Evolutionary conservation across 2,888 invertebrate species (phyloP).

Genomic region (Frankliniella fusca): DNA sequence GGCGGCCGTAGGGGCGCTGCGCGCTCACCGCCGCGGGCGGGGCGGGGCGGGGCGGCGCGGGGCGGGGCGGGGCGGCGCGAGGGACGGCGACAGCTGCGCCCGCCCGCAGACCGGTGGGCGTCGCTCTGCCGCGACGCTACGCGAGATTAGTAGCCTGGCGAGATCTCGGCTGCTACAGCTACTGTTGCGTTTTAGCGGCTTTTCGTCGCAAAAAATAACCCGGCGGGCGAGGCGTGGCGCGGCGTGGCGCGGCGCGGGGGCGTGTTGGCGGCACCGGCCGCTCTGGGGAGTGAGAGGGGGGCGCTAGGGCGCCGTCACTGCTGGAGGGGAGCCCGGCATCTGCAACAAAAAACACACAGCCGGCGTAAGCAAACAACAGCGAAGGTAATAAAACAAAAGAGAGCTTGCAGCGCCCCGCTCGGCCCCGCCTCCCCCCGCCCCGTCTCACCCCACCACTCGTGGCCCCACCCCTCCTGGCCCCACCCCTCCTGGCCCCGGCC

Average conservation of each 20-base stretch:
- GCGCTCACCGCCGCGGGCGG: not conserved
- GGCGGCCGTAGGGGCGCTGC: not conserved
- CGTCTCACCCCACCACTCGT: no score
- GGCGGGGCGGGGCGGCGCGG: not conserved
- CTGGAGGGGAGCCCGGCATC: not conserved
- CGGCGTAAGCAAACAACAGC: no score
- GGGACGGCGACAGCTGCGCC: constrained; percentile 18
- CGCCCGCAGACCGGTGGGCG: not conserved
- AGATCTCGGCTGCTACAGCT: not conserved
- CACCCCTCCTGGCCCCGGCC: no score
- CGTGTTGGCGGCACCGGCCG: not conserved
- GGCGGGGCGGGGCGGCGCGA: not conserved
- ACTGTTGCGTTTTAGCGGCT: constrained; percentile 7
- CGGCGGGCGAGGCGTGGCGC: not conserved
- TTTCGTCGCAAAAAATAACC: constrained; percentile 20
- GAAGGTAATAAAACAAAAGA: no score
- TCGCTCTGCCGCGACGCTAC: not conserved
- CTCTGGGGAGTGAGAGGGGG: not conserved
- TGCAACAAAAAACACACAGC: no score
- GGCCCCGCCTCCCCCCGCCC: no score
- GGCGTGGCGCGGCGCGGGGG: not conserved
- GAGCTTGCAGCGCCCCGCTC: no score
- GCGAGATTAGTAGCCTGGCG: constrained; percentile 21
- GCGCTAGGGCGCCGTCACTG: constrained; percentile 1
- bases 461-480: no score